Conservation (phyloP, 2,797 vertebrate species). For the Gambelia wislizenii region DNA sequence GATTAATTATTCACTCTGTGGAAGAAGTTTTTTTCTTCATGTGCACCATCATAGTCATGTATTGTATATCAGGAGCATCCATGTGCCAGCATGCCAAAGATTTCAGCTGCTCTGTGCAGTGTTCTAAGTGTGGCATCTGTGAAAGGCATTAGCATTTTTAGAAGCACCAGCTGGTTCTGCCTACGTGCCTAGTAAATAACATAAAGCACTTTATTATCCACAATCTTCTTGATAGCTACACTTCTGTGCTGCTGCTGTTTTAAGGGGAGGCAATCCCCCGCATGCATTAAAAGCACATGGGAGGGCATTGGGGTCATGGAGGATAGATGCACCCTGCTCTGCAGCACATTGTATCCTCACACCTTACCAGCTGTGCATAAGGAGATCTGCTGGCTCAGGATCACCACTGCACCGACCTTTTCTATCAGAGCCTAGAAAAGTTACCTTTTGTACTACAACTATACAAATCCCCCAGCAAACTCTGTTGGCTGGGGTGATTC, state of each 20-base stretch:
- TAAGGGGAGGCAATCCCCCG: not conserved
- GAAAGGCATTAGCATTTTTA: constrained; percentile 18
- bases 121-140: constrained; percentile 3
- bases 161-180: constrained; percentile 27
- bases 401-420: not conserved
- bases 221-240: not conserved
- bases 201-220: constrained; percentile 3
- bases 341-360: not conserved
- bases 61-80: not conserved
- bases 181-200: constrained; percentile 10
- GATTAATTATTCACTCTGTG: not conserved
- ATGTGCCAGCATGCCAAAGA: not conserved
- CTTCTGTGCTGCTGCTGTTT: not conserved
- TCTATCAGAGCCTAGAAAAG: not conserved
- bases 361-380: not conserved
- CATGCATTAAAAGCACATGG: not conserved
- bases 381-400: too few species aligned
- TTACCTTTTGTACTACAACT: not conserved
- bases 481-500: not conserved
- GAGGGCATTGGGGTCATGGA: not conserved
- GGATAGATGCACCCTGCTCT: not conserved
- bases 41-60: not conserved
- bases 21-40: not conserved
- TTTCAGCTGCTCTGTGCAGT: not conserved
- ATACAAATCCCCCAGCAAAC: not conserved